Percentiles rank a stretch among this genome's conserved stretches.
Conservation (phyloP, 2,797 vertebrate species). For the Darevskia mixta region DNA sequence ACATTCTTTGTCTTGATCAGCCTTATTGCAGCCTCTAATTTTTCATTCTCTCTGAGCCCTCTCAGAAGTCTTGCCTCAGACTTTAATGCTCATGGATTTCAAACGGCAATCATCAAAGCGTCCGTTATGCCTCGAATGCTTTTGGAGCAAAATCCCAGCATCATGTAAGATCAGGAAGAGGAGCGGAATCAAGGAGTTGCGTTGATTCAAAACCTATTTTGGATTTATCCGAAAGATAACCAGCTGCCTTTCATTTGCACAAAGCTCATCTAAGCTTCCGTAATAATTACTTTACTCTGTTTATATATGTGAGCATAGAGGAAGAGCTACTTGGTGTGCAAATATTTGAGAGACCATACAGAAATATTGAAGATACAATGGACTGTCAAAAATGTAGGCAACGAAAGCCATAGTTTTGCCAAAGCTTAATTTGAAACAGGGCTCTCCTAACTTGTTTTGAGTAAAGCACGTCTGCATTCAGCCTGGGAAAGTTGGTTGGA, state of each 20-base stretch:
- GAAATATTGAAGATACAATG: background rate
- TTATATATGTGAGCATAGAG: conserved; percentile 56
- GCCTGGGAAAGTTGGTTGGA: background rate
- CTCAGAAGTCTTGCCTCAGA: conserved; percentile 44
- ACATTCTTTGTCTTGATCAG: conserved; percentile 60
- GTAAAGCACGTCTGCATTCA: background rate
- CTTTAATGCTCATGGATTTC: conserved; percentile 36
- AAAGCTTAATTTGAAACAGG: background rate
- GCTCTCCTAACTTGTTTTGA: too few relatives aligned
- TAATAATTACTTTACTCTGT: conserved; percentile 60
- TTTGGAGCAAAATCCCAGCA: conserved; percentile 53
- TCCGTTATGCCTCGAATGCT: conserved; percentile 48
- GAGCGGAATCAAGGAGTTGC: conserved; percentile 55
- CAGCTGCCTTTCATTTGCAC: conserved; percentile 54
- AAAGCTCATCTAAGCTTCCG: conserved; percentile 61
- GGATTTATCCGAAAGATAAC: conserved; percentile 47
- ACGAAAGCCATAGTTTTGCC: background rate
- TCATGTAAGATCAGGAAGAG: conserved; percentile 35
- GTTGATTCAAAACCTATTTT: conserved; percentile 42
- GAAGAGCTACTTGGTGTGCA: conserved; percentile 45
- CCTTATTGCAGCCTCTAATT: conserved; percentile 54
- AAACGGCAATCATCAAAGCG: conserved; percentile 55
- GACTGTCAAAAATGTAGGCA: background rate
- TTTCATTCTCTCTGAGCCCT: conserved; percentile 59
- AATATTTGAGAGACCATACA: background rate